Evolutionary conservation across 1,140 invertebrate genomes (phyloP).

Genomic region (Riptortus pedestris): DNA sequence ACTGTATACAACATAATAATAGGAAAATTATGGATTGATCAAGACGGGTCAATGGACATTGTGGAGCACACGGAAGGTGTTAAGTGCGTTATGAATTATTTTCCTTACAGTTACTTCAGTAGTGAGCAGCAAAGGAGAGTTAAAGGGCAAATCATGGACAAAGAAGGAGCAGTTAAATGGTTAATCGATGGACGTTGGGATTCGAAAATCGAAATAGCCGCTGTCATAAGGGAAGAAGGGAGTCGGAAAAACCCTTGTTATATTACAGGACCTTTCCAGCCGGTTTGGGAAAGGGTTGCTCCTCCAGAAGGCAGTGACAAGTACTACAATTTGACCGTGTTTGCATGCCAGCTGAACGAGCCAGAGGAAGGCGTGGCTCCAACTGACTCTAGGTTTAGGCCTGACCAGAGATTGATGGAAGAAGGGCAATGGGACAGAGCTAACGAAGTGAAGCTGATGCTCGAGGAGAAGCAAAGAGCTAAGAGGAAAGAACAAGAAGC

Average conservation of each 20-base stretch:
- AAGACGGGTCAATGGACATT: conserved; percentile 98
- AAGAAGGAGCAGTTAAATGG: conserved; percentile 50
- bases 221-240: conserved; percentile 68
- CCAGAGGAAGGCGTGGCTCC: conserved; percentile 80
- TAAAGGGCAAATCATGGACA: conserved; percentile 54
- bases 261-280: conserved; percentile 59
- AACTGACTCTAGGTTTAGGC: conserved; percentile 81
- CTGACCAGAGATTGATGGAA: conserved; percentile 95
- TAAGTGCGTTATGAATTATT: conserved; percentile 89
- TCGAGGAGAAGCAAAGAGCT: conserved; percentile 91
- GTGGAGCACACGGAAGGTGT: conserved; percentile 75
- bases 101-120: conserved; percentile 80
- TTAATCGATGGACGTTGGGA: conserved; percentile 93
- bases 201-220: conserved; percentile 81
- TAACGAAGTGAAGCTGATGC: conserved; percentile 70
- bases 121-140: conserved; percentile 41
- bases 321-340: conserved; percentile 61
- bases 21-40: conserved; percentile 97
- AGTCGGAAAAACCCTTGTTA: too few relatives aligned
- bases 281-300: conserved; percentile 74
- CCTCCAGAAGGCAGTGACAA: conserved; percentile 47
- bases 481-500: conserved; percentile 61
- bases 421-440: conserved; percentile 89
- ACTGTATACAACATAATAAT: conserved; percentile 99
- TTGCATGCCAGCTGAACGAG: conserved; percentile 93